Evolutionary conservation across 2,888 invertebrate genomes (phyloP).

Genomic region (Caenorhabditis sinica): DNA sequence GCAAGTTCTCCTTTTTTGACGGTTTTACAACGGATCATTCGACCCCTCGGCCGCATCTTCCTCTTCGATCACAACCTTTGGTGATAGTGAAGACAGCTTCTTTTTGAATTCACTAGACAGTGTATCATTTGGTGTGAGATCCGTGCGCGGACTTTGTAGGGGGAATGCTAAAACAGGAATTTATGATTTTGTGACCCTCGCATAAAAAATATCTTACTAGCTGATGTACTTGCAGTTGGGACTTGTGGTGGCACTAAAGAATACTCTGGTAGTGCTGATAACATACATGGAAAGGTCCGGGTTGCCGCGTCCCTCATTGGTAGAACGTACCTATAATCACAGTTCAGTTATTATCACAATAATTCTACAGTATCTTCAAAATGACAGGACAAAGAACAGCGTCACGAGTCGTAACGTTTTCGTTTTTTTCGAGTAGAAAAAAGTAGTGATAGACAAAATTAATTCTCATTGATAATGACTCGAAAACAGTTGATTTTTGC

Average conservation of each 20-base stretch:
- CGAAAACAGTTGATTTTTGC: too few relatives aligned
- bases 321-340: constrained; percentile 70
- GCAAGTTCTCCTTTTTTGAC: constrained; percentile 11
- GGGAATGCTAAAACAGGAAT: constrained; percentile 49
- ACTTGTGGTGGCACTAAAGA: constrained; percentile 72
- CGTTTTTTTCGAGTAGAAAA: background rate
- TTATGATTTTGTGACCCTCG: background rate
- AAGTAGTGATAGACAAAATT: background rate
- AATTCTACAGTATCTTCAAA: background rate
- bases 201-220: constrained; percentile 20
- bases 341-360: background rate
- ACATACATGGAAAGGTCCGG: constrained; percentile 68
- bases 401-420: background rate
- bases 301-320: constrained; percentile 73
- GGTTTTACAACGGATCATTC: constrained; percentile 47
- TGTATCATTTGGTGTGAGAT: constrained; percentile 51
- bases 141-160: constrained; percentile 59
- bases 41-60: constrained; percentile 56
- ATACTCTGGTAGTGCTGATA: constrained; percentile 71
- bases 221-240: constrained; percentile 64
- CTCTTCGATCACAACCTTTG: constrained; percentile 56
- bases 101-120: constrained; percentile 24
- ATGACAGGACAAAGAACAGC: background rate
- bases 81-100: constrained; percentile 19
- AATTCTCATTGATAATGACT: background rate